Base-by-base conservation (phyloP, 2,888 invertebrate genomes). In the Melipona bicolor region DNA sequence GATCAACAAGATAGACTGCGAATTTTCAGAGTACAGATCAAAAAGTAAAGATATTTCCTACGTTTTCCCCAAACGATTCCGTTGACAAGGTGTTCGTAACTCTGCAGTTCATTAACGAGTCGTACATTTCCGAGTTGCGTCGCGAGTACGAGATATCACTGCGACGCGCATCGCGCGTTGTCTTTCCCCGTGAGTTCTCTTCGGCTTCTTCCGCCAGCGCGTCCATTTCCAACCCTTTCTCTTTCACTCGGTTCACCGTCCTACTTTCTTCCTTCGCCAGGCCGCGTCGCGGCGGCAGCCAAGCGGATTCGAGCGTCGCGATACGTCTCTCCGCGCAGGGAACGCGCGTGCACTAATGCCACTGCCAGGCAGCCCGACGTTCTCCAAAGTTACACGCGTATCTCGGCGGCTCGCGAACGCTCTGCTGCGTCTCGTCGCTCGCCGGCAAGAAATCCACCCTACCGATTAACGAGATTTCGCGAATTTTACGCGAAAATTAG, bases 221-320 rank as follows among this genome's bases (percentile, higher is more conserved):
- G 52, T 56, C 56, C 56, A 27, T 21, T 59, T 74, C 52, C 79
- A 79, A 64, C 70, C 77, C 50, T 75, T 62, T 77, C 75, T 82
- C 84, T 75, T 78, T 78, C 50, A 27, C 75, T 70, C 64, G 68
- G 73, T 69, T 69, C 76, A 64, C 75, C 86, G 79, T 73, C 80
- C 86, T 71, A 86, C 83, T 87, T 86, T 85, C 87, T 74, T 85
- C 87, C 71, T 75, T 77, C 68, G 82, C 77, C 72, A 75, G 43
- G 67, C 52, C 80, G 74, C 78, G 87, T 81, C 87, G 73, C 69
- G 68, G 71, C 56, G 32, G 50, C 78, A 56, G 72, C 65, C 67
- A 83, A 68, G 81, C 73, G 80, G 73, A 85, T 83, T 77, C 67
- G 70, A 87, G 80, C 78, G 64, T 76, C 71, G 84, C 79, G 49